Conservation (phyloP, 92 coral and sea anemone species). For the Hydrozoanthus gracilis region DNA sequence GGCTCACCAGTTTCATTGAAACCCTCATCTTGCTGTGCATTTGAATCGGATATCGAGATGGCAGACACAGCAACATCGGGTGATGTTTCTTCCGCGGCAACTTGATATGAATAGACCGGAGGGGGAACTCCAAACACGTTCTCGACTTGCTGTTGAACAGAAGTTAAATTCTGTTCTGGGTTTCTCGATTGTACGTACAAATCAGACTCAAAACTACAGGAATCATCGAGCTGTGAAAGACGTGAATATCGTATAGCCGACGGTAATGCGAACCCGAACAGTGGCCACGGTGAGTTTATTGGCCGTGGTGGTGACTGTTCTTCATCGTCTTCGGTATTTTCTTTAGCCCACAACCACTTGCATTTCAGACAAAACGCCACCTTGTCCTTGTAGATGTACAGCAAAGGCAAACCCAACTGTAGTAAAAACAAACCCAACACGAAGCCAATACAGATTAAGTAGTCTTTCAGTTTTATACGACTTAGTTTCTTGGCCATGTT, state of each 20-base stretch:
- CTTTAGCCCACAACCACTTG: slow-evolving; percentile 37
- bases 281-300: slow-evolving; percentile 9
- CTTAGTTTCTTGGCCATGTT: background rate
- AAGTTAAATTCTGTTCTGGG: slow-evolving; percentile 17
- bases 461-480: slow-evolving; percentile 32
- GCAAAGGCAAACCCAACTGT: slow-evolving; percentile 37
- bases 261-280: slow-evolving; percentile 14
- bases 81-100: slow-evolving; percentile 20
- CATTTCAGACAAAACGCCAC: slow-evolving; percentile 40
- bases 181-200: slow-evolving; percentile 25
- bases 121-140: slow-evolving; percentile 44
- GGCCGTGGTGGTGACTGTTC: background rate
- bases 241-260: slow-evolving; percentile 18
- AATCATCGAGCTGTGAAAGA: slow-evolving; percentile 50
- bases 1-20: background rate
- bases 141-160: slow-evolving; percentile 33
- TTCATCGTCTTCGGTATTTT: background rate
- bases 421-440: slow-evolving; percentile 36
- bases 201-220: slow-evolving; percentile 44
- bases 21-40: background rate
- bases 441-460: slow-evolving; percentile 49
- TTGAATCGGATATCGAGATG: background rate
- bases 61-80: background rate
- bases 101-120: slow-evolving; percentile 11
- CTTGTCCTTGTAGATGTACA: slow-evolving; percentile 40